These are phyloP conservation scores for Macrosteles quadrilineatus DNA, from an alignment of 1,140 invertebrate genomes.

Conservation along the genomic window DNA sequence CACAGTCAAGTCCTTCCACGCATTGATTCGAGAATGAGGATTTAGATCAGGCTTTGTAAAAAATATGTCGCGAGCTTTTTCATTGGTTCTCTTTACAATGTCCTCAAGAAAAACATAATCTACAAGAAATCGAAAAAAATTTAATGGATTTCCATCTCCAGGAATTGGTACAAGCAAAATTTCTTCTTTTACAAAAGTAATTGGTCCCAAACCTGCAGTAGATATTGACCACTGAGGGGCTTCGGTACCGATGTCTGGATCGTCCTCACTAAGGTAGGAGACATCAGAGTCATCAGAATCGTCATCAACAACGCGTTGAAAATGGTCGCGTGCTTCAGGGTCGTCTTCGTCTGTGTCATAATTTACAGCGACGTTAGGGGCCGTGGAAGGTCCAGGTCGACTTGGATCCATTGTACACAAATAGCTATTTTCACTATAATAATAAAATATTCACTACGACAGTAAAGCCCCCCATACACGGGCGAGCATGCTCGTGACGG, in stretches of 20 bases:
- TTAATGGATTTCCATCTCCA: conserved; percentile 23
- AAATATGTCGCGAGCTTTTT: conserved; percentile 29
- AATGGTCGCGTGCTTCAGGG: too few relatives aligned
- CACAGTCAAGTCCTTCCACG: conserved; percentile 42
- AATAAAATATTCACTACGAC: too few relatives aligned
- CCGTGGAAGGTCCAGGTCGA: too few relatives aligned
- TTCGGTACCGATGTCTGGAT: not conserved
- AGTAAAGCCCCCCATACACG: too few relatives aligned
- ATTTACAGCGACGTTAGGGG: too few relatives aligned
- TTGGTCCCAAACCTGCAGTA: not conserved
- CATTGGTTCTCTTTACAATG: conserved; percentile 24
- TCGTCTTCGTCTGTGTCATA: too few relatives aligned
- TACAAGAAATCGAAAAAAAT: conserved; percentile 33
- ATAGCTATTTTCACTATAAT: too few relatives aligned
- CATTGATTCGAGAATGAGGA: conserved; percentile 31
- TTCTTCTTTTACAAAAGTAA: not conserved
- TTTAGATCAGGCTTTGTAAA: not conserved
- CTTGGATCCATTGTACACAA: too few relatives aligned
- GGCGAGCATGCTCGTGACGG: too few relatives aligned
- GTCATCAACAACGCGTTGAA: not conserved
- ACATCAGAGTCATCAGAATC: not conserved
- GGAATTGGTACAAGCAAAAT: not conserved
- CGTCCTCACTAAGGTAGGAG: not conserved
- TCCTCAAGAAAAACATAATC: conserved; percentile 28
- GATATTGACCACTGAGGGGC: conserved; percentile 34